Evolutionary conservation across 2,888 invertebrate genomes (phyloP), one percentile per base, ranked within the genome.

Genomic region (Stegana nigrithorax): DNA sequence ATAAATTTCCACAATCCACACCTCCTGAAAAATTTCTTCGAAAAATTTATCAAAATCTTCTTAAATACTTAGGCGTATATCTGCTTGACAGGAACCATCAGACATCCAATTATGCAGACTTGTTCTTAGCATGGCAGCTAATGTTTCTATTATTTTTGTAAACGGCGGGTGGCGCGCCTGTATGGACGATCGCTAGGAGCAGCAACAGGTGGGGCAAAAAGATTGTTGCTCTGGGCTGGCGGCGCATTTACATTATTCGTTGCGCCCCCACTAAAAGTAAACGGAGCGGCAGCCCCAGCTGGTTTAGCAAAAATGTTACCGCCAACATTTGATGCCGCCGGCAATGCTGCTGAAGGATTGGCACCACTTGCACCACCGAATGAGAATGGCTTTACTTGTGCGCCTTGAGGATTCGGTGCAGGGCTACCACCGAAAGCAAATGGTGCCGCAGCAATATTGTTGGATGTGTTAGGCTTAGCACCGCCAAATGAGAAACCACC

Each of bases 121-220:
- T n/a, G n/a, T n/a, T n/a, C n/a, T n/a, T n/a, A n/a, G n/a, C n/a
- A n/a, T n/a, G n/a, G n/a, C 4, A 8, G 21, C 7, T n/a, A 27
- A 17, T n/a, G 12, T 14, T 7, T 17, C 17, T 44, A 12, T 26
- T 69, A 81, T 60, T 81, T 83, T 44, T 81, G 80, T 23, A 82
- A 67, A 6, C 83, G 82, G 17, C 83, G 67, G 3, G 84, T 81
- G 7, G 83, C 84, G 3, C 77, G 76, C 27, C 82, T 71, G 0
- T 82, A 78, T 10, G 68, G 80, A 3, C 83, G 78, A 39, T 65
- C 66, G 5, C 69, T 70, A 4, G 69, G 58, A 1, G 74, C 63
- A 17, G 64, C 62, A 7, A 65, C 39, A 1, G 74, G 69, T 50
- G 73, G 67, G 3, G 75, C 70, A 63, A 80, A 81, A 6, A 75